These are phyloP conservation scores for Trachelus stipa DNA, from an alignment of 2,888 invertebrate genomes.

Conservation along the genomic window DNA sequence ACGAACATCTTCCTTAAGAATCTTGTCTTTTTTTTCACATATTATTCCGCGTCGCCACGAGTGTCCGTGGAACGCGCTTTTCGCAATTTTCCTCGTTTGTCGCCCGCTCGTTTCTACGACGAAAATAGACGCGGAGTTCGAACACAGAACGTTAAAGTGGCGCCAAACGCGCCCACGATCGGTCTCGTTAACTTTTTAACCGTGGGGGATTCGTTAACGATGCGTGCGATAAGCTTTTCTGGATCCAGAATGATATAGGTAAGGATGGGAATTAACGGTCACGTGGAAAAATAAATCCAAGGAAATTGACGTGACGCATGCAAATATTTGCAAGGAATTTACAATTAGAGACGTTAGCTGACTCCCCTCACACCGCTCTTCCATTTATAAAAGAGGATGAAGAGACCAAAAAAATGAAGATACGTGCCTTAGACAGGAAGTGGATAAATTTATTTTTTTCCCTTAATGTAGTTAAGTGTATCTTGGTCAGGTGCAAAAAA, in stretches of 20 bases:
- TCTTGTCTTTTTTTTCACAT: not conserved
- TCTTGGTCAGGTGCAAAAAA: conserved; percentile 19
- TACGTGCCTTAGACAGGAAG: not conserved
- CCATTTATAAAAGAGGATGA: not conserved
- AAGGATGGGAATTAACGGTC: not conserved
- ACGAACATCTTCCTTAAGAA: not conserved
- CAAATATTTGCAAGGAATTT: too few species aligned
- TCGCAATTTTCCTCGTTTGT: conserved; percentile 3
- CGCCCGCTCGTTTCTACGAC: not conserved
- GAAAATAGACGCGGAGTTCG: not conserved
- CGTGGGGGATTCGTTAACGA: not conserved
- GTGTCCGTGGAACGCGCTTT: not conserved
- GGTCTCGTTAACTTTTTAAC: not conserved
- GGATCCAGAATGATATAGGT: not conserved
- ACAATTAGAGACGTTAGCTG: not conserved
- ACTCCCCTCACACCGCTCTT: not conserved
- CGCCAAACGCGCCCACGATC: not conserved
- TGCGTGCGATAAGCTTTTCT: not conserved
- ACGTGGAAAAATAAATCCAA: not conserved
- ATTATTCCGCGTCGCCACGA: not conserved
- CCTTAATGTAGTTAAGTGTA: conserved; percentile 16
- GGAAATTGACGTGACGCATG: not conserved
- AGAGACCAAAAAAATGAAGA: not conserved
- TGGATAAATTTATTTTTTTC: conserved; percentile 17
- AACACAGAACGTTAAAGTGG: not conserved